Evolutionary conservation across 2,888 invertebrate genomes (phyloP), one percentile per base, ranked within the genome.

Genomic region (Heterodera filipjevi): DNA sequence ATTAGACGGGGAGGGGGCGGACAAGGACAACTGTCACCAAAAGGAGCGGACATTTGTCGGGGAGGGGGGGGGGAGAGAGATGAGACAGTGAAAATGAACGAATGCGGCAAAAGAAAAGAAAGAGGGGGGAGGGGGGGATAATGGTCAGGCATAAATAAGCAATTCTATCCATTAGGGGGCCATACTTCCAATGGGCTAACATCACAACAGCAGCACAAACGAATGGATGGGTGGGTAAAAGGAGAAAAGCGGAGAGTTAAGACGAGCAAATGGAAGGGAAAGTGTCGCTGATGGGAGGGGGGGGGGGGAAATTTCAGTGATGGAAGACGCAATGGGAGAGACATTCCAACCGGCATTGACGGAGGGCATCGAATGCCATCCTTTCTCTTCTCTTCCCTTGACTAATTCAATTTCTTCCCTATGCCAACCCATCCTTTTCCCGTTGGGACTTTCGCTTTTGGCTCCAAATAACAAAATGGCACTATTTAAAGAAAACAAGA

Each of bases 391-490:
- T 44, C 44, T 44, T 44, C 49, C 49, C 49, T 14, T 49, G 49
- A 27, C 59, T 59, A 59, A 59, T 59, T 59, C 59, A 59, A 59
- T 59, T 59, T 59, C 35, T 71, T 32, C 49, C 16, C 33, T 71
- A 39, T 44, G 53, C 64, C 64, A 35, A 27, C 46, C 22, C 44
- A 73, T 35, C 49, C 53, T 35, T 73, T 33, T 44, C 72, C 73
- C 39, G 33, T 49, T 35, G 49, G 73, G 73, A 73, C 49, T 73
- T 73, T 59, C 59, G 59, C 59, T 0, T 59, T 59, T n/a, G 59
- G 59, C 27, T 59, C 59, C 59, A 73, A 73, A 33, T 72, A 73
- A 49, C 35, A 59, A 53, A 72, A 72, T 72, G 53, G 6, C 49
- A 59, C 44, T 72, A 32, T 72, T 39, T 39, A 39, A 33, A 16